phyloP scores from a whole-genome alignment of 2,888 invertebrate genomes.

The Synanthedon andrenaeformis region DNA sequence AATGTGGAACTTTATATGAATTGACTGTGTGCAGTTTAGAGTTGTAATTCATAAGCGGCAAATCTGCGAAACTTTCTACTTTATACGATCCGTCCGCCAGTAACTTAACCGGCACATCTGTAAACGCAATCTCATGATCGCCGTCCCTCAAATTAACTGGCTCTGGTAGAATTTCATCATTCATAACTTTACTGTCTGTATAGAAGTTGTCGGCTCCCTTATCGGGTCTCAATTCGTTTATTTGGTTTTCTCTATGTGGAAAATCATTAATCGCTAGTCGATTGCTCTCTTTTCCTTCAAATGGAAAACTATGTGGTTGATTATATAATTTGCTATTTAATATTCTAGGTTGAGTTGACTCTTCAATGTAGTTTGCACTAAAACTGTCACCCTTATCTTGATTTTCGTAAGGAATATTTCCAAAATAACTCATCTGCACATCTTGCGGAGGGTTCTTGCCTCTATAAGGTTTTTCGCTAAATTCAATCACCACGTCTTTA shows the following conservation, averaged over 20 bases:
- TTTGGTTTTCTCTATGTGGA: constrained; percentile 16
- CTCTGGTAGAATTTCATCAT: constrained; percentile 36
- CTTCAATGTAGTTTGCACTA: constrained; percentile 5
- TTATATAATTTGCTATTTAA: constrained; percentile 1
- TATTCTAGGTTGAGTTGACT: constrained; percentile 4
- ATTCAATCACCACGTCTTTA: constrained; percentile 10
- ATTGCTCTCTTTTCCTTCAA: constrained; percentile 19
- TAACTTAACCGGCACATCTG: constrained; percentile 34
- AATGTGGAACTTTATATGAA: constrained; percentile 60
- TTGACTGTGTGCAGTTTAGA: constrained; percentile 47
- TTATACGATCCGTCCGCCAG: constrained; percentile 31
- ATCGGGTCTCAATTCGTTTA: constrained; percentile 9
- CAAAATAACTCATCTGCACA: not conserved
- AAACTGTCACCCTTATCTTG: not conserved
- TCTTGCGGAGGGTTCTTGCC: not conserved
- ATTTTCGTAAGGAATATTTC: constrained; percentile 1
- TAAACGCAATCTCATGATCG: constrained; percentile 35
- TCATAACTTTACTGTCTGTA: constrained; percentile 16
- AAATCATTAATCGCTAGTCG: constrained; percentile 12
- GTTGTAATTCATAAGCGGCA: constrained; percentile 51
- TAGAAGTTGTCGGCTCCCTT: constrained; percentile 9
- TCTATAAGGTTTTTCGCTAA: not conserved
- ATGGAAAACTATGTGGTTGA: constrained; percentile 1
- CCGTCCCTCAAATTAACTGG: constrained; percentile 40
- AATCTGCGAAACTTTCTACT: constrained; percentile 41